Evolutionary conservation across 2,888 invertebrate genomes (phyloP).

Genomic region (Coronaproctus castanopsis): DNA sequence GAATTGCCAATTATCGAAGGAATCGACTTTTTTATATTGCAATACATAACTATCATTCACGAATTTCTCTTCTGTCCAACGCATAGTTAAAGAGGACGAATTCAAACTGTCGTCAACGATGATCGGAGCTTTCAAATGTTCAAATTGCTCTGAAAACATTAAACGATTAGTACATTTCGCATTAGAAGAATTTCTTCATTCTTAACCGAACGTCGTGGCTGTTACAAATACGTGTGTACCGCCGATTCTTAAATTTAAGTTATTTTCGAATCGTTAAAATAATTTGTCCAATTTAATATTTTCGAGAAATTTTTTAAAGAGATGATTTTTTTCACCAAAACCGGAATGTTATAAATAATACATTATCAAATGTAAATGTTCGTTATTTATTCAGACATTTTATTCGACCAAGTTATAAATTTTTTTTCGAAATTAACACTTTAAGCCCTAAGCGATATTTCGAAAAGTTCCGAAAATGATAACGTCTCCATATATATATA

Average conservation of each 20-base stretch:
- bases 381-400: too few relatives aligned
- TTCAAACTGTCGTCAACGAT: conserved; percentile 56
- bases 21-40: conserved; percentile 53
- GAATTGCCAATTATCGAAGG: conserved; percentile 59
- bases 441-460: too few relatives aligned
- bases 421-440: too few relatives aligned
- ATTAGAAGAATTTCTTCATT: neutral
- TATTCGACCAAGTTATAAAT: too few relatives aligned
- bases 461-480: too few relatives aligned
- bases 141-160: conserved; percentile 37
- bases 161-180: neutral
- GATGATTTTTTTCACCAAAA: neutral
- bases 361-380: too few relatives aligned
- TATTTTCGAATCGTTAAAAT: too few relatives aligned
- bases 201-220: too few relatives aligned
- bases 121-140: conserved; percentile 47
- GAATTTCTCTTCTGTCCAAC: conserved; percentile 37
- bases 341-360: too few relatives aligned
- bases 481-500: too few relatives aligned
- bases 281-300: neutral
- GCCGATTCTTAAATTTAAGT: too few relatives aligned
- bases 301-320: neutral
- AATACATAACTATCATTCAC: conserved; percentile 33
- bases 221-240: too few relatives aligned
- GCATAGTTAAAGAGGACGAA: conserved; percentile 54